phyloP scores from a whole-genome alignment of 2,797 vertebrate species.

The Glyptemys insculpta region DNA sequence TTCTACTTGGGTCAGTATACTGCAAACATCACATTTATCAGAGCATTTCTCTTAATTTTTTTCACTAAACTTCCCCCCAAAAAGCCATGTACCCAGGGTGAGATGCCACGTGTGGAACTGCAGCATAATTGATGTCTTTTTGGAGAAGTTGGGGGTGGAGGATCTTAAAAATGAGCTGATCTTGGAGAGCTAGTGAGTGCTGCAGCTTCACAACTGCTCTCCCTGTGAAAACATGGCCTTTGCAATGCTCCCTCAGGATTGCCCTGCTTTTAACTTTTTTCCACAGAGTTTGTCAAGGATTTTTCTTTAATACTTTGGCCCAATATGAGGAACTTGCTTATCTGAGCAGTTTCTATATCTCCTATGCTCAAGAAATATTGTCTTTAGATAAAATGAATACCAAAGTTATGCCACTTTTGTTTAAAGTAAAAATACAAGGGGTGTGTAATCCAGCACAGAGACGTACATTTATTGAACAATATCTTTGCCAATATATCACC shows the following conservation, averaged over 20 bases:
- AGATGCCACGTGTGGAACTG: not conserved
- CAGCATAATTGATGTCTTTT: not conserved
- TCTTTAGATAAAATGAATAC: slow-evolving; percentile 42
- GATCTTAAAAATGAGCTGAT: slow-evolving; percentile 23
- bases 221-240: not conserved
- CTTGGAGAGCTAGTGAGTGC: not conserved
- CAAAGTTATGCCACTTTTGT: slow-evolving; percentile 54
- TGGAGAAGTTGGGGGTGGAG: not conserved
- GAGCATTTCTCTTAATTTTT: slow-evolving; percentile 4
- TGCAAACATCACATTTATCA: not conserved
- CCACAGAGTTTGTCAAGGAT: not conserved
- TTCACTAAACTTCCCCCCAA: not conserved
- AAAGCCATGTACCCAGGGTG: slow-evolving; percentile 4
- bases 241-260: not conserved
- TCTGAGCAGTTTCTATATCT: not conserved
- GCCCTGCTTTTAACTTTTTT: not conserved
- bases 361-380: not conserved
- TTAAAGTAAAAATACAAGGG: slow-evolving; percentile 52
- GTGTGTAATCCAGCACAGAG: slow-evolving; percentile 35
- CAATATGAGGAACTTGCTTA: not conserved
- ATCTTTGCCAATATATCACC: slow-evolving; percentile 20
- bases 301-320: not conserved
- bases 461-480: not conserved
- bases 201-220: not conserved
- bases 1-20: not conserved